Conservation (phyloP, 2,113 vertebrate species). For the Ornithorhynchus anatinus region DNA sequence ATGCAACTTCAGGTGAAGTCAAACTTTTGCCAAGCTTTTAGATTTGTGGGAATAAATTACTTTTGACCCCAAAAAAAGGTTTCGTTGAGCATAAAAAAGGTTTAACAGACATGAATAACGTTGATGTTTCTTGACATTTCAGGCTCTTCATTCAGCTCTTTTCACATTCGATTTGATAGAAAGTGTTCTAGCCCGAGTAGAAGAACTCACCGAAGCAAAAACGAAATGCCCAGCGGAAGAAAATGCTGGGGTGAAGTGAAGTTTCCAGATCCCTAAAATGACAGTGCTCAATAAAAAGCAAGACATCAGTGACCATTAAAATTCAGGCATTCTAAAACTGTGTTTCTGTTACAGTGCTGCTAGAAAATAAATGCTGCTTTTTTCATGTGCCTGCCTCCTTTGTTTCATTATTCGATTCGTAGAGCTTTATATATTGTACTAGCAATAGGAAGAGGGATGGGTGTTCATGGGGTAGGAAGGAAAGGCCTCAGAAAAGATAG, state of each 20-base stretch:
- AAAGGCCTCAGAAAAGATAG: no score
- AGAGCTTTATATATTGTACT: not conserved
- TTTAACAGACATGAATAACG: constrained; percentile 42
- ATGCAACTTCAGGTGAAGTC: constrained; percentile 79
- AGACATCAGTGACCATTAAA: not conserved
- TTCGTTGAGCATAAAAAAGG: no score
- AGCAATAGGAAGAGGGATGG: no score
- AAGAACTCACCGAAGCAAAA: constrained; percentile 87
- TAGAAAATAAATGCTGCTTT: constrained; percentile 28
- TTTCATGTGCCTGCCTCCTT: constrained; percentile 4
- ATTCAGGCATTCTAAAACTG: not conserved
- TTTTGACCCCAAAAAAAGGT: no score
- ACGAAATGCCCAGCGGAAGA: constrained; percentile 69
- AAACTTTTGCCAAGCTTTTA: not conserved
- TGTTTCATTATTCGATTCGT: not conserved
- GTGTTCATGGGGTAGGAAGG: no score
- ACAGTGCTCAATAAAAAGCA: not conserved
- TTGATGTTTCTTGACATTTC: constrained; percentile 57
- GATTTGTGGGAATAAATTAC: not conserved
- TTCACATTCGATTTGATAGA: constrained; percentile 96
- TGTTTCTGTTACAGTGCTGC: not conserved
- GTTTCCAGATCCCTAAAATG: constrained; percentile 23
- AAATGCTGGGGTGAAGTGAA: constrained; percentile 63
- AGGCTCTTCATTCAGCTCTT: constrained; percentile 90
- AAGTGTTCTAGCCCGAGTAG: constrained; percentile 88